Base-by-base conservation (phyloP, 2,888 invertebrate species). In the Smittia sp. region DNA sequence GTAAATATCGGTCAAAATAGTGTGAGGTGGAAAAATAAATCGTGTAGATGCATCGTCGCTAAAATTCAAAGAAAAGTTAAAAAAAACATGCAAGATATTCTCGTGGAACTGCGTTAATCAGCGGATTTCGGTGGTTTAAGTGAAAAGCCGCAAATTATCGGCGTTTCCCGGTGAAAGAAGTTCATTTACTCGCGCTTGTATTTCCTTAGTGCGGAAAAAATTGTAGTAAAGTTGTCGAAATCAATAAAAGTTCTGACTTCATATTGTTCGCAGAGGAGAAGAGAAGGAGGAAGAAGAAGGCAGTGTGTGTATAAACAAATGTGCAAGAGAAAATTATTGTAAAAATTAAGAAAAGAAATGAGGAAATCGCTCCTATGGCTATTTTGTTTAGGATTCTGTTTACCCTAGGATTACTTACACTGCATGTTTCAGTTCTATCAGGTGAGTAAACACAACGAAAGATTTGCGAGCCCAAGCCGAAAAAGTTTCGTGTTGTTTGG, bases 231-330 rank as follows among this genome's bases (percentile, higher is more conserved):
- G 69, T 69, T 41, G 9, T 69, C 69, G 52, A 69, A 69, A 69
- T 69, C 69, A 69, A 69, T 69, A 69, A 69, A 69, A 69, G 54
- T 69, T 69, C 41, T 54, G 69, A 69, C 69, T 69, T 69, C 69
- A 69, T 69, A 69, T 69, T 69, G 69, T 69, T 41, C 15, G 27
- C 24, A 69, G 52, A 69, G 1, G 7, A 41, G n/a, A 24, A 24
- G 4, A 58, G 18, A 58, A 58, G 58, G 58, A 22, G 41, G 32
- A 24, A 65, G 32, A 41, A 25, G 41, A 18, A 38, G 22, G 41
- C 18, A 68, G 46, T 46, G 24, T 46, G 68, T 68, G 46, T 46
- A 68, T 46, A 68, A 68, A 68, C 68, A 68, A 68, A 68, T 65
- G 27, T 32, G 18, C 39, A n/a, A 38, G 20, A 15, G 18, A 20